Percentiles rank a stretch among this genome's conserved stretches.
These are phyloP conservation scores for Tetragonisca angustula DNA, from an alignment of 2,888 invertebrate species.

Conservation along the genomic window DNA sequence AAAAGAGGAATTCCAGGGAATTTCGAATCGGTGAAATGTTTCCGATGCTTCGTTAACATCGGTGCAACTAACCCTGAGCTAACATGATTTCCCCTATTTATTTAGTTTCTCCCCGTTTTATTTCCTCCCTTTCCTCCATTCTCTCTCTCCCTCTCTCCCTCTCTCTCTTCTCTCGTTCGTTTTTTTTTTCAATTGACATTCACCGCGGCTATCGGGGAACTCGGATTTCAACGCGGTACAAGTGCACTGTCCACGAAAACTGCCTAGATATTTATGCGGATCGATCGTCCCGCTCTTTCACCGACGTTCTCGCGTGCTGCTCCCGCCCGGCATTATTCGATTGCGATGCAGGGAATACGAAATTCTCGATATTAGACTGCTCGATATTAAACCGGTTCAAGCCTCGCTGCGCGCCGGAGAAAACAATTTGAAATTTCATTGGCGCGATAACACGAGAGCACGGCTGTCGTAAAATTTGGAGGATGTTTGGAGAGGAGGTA, in stretches of 20 bases:
- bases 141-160: background rate
- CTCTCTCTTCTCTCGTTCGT: background rate
- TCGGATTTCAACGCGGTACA: background rate
- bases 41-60: constrained; percentile 53
- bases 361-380: background rate
- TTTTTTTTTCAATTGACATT: constrained; percentile 22
- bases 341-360: background rate
- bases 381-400: background rate
- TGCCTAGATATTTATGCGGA: background rate
- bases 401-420: background rate
- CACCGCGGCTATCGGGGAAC: constrained; percentile 11
- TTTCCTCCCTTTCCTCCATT: background rate
- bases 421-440: background rate
- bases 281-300: background rate
- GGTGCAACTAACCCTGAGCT: constrained; percentile 51
- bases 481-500: too few relatives aligned
- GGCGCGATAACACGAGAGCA: too few relatives aligned
- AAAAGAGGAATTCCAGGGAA: constrained; percentile 22
- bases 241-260: background rate
- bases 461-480: too few relatives aligned
- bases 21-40: constrained; percentile 39
- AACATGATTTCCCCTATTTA: constrained; percentile 45
- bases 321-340: background rate
- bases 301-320: background rate
- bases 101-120: constrained; percentile 37